These are phyloP conservation scores for Nomada hirtipes DNA, from an alignment of 2,888 invertebrate genomes.

Conservation along the genomic window DNA sequence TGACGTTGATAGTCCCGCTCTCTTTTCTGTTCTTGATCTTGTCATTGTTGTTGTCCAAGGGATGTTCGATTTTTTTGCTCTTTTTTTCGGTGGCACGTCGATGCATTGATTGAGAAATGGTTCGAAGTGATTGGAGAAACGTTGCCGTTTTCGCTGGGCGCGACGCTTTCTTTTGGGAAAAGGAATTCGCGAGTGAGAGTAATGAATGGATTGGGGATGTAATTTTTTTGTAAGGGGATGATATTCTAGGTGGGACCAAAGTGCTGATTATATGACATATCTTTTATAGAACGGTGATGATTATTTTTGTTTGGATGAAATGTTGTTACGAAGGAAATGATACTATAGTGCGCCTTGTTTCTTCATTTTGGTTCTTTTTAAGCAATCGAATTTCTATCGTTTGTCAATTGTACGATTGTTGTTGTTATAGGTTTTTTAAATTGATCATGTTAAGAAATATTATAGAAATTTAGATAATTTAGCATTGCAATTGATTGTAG, in stretches of 20 bases:
- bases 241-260: not conserved
- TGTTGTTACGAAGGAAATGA: not conserved
- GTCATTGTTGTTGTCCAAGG: conserved; percentile 11
- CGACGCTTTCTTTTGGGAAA: not conserved
- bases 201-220: not conserved
- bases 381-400: too few species aligned
- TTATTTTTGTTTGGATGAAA: not conserved
- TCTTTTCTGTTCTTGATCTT: conserved; percentile 50
- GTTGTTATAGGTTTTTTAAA: too few species aligned
- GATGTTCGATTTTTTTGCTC: not conserved
- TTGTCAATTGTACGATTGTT: too few species aligned
- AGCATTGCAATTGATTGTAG: too few species aligned
- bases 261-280: not conserved
- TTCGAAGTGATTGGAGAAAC: conserved; percentile 7
- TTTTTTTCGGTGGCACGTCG: conserved; percentile 15
- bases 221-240: not conserved
- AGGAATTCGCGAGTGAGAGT: conserved; percentile 33
- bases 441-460: too few species aligned
- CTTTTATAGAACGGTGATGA: not conserved
- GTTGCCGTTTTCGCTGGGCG: not conserved
- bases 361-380: too few species aligned
- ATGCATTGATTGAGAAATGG: not conserved
- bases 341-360: too few species aligned
- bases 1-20: conserved; percentile 59
- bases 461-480: too few species aligned